Base-by-base conservation (phyloP, 2,113 vertebrate species). In the Pica pica region DNA sequence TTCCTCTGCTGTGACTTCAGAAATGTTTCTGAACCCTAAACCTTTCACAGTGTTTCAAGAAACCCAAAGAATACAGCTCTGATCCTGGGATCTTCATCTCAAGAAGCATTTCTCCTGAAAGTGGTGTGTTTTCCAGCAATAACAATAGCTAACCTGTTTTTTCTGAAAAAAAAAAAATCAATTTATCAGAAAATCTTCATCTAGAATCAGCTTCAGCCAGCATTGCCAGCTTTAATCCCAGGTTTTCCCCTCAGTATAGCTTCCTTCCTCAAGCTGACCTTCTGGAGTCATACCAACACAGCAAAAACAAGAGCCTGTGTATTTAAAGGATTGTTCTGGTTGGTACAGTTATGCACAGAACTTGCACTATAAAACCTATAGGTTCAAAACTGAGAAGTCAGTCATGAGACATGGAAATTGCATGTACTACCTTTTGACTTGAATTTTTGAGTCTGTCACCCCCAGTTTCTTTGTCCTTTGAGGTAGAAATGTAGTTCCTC, bases 401-500 rank as follows among this genome's bases (percentile, higher is more conserved):
- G 6, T 37, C 73, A n/a, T 46, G 35, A 56, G 18, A 65, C 28
- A 26, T 2, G 35, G 50, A 89, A 89, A 41, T 26, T 15, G 9
- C 16, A 55, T 3, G 3, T 9, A 12, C 5, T 64, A 11, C 3
- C 49, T 82, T 57, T 69, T 69, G 0, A 69, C 49, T 37, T 35
- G 42, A n/a, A 33, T 50, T 94, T 89, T 73, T 69, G 47, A 80
- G 30, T 31, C 5, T 3, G 4, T 14, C 0, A 0, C 4, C n/a
- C 50, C 49, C 28, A 17, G 23, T 76, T 61, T 85, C 68, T 80
- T 39, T 76, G 35, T 61, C 28, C 4, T 85, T 61, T 71, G 33
- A 35, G 5, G 14, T 8, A 77, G 69, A 81, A 93, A 81, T 41
- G 3, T 5, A 20, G 49, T 27, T n/a, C 24, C 24, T 41, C 60